Percentiles rank a stretch among this genome's conserved stretches.
phyloP scores from a whole-genome alignment of 2,797 vertebrate species.

The Pangasius krempfi region DNA sequence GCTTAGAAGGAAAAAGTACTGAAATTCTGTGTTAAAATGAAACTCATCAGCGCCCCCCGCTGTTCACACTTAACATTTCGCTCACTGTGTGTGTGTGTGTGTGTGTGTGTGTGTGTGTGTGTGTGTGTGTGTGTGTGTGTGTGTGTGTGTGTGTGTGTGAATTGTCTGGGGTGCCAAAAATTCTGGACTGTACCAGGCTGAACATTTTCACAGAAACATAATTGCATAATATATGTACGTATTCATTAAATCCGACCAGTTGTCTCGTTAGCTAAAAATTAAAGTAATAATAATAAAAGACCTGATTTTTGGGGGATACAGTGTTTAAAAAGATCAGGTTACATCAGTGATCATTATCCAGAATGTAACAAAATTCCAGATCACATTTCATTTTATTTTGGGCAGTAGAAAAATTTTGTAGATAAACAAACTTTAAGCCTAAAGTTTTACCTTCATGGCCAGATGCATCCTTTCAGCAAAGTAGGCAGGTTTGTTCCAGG shows the following conservation, averaged over 20 bases:
- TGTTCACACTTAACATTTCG: neutral
- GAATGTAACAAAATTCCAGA: neutral
- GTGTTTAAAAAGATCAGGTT: neutral
- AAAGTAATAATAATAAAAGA: neutral
- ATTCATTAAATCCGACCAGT: neutral
- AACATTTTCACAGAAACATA: neutral
- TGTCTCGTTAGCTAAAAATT: neutral
- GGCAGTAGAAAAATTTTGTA: neutral
- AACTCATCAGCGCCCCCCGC: neutral
- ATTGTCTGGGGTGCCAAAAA: neutral
- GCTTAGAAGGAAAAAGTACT: neutral
- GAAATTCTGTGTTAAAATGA: neutral
- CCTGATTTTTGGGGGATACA: neutral
- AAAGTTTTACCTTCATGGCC: conserved; percentile 84
- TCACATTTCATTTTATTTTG: neutral
- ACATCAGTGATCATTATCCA: neutral
- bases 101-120: neutral
- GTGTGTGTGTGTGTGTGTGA: neutral
- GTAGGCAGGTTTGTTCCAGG: conserved; percentile 84
- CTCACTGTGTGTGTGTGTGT: neutral
- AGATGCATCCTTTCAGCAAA: conserved; percentile 89
- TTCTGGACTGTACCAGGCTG: neutral
- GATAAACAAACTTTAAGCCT: neutral
- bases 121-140: neutral
- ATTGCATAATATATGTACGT: neutral